phyloP scores from a whole-genome alignment of 1,140 invertebrate genomes.

The Formica selysi region DNA sequence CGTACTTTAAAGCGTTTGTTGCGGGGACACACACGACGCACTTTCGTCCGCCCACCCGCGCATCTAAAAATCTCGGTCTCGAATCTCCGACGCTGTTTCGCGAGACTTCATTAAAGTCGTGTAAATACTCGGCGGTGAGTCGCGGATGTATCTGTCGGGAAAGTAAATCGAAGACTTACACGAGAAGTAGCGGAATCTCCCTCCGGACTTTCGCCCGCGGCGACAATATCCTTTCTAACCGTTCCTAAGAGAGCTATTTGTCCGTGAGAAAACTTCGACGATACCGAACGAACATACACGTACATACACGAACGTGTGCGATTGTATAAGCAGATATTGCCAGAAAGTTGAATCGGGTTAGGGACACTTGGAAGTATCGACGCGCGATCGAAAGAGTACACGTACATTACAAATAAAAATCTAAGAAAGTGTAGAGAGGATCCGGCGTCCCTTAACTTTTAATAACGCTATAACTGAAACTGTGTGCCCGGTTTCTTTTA shows the following conservation, averaged over 20 bases:
- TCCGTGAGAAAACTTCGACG: slow-evolving; percentile 44
- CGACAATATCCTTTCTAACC: slow-evolving; percentile 54
- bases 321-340: slow-evolving; percentile 53
- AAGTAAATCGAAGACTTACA: slow-evolving; percentile 56
- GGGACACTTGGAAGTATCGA: slow-evolving; percentile 28
- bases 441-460: neutral
- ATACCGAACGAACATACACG: neutral
- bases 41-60: neutral
- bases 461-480: slow-evolving; percentile 8
- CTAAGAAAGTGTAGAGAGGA: slow-evolving; percentile 6
- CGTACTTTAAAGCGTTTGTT: neutral
- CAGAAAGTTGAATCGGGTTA: slow-evolving; percentile 34
- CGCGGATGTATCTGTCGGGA: slow-evolving; percentile 47
- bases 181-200: slow-evolving; percentile 25
- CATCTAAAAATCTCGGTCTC: neutral
- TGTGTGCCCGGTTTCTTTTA: neutral
- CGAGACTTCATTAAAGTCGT: slow-evolving; percentile 45
- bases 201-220: slow-evolving; percentile 39
- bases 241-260: slow-evolving; percentile 57
- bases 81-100: neutral
- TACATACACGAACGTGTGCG: neutral
- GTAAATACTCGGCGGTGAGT: slow-evolving; percentile 35
- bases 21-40: neutral
- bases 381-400: neutral
- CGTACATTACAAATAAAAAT: slow-evolving; percentile 32